Percentiles rank a stretch among this genome's conserved stretches.
phyloP scores from a whole-genome alignment of 2,113 vertebrate species.

The Larimichthys polyactis region DNA sequence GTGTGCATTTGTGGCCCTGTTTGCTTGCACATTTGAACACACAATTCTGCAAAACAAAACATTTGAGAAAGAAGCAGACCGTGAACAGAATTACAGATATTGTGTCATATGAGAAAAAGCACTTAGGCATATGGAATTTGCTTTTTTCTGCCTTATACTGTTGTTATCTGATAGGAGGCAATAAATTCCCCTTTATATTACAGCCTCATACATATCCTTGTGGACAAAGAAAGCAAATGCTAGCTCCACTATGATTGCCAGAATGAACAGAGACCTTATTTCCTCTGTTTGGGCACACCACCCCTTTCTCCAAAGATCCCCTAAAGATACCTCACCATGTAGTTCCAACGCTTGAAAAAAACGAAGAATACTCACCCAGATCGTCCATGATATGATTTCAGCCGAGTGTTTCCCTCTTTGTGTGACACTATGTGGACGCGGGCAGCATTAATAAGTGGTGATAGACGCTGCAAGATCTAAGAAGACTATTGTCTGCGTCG shows the following conservation, averaged over 20 bases:
- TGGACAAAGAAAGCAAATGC: slow-evolving; percentile 23
- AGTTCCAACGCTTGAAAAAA: slow-evolving; percentile 17
- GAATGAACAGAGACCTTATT: slow-evolving; percentile 51
- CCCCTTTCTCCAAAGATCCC: slow-evolving; percentile 64
- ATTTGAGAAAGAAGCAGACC: background rate
- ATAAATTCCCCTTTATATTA: background rate
- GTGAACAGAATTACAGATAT: background rate
- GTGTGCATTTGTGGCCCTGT: background rate
- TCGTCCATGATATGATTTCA: slow-evolving; percentile 79
- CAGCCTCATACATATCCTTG: slow-evolving; percentile 18
- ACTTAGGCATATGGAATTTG: background rate
- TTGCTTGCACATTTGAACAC: slow-evolving; percentile 8
- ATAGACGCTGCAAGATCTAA: slow-evolving; percentile 26
- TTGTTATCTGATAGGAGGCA: background rate
- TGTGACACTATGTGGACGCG: background rate
- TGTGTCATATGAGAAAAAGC: background rate
- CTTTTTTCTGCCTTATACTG: background rate
- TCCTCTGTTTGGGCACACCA: slow-evolving; percentile 67
- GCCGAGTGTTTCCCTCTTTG: slow-evolving; percentile 46
- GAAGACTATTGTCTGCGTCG: slow-evolving; percentile 68
- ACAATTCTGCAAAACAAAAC: background rate
- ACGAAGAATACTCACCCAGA: slow-evolving; percentile 77
- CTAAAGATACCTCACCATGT: slow-evolving; percentile 57
- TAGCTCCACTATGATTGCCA: slow-evolving; percentile 30
- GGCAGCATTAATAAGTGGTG: slow-evolving; percentile 50